These are phyloP conservation scores for Puntigrus tetrazona DNA, from an alignment of 2,113 vertebrate genomes.

Conservation along the genomic window DNA sequence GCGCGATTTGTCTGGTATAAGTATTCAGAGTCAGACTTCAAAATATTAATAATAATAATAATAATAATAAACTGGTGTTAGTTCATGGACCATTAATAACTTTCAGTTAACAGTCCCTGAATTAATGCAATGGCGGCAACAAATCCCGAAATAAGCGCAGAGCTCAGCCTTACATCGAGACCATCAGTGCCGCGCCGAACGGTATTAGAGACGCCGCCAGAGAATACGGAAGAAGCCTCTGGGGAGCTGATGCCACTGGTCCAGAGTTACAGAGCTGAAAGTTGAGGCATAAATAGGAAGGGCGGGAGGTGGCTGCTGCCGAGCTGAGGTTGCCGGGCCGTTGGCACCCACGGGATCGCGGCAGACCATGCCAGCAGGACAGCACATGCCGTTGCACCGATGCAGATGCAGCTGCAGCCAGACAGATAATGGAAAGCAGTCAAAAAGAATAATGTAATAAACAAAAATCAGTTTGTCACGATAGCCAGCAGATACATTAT, in stretches of 20 bases:
- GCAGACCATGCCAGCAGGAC: conserved; percentile 89
- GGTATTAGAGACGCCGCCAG: conserved; percentile 91
- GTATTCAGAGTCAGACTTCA: too few species aligned
- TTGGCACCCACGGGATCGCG: conserved; percentile 86
- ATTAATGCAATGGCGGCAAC: conserved; percentile 31
- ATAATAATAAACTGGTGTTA: too few species aligned
- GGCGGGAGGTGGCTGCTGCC: conserved; percentile 80
- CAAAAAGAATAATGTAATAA: not conserved
- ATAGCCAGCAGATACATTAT: not conserved
- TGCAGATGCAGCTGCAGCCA: conserved; percentile 87
- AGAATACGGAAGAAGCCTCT: conserved; percentile 98
- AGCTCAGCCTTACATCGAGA: conserved; percentile 91
- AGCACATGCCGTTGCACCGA: conserved; percentile 88
- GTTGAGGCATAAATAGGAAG: conserved; percentile 92
- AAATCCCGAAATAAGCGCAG: conserved; percentile 95
- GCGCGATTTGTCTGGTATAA: too few species aligned
- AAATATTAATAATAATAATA: too few species aligned
- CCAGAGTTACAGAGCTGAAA: conserved; percentile 95
- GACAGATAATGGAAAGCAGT: not conserved
- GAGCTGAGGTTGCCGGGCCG: conserved; percentile 79
- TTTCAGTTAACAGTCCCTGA: not conserved
- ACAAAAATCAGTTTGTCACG: not conserved
- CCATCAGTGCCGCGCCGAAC: conserved; percentile 91
- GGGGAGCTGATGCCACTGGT: conserved; percentile 92
- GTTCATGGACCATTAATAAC: too few species aligned